Conservation (phyloP, 2,797 vertebrate genomes). For the Dicrostonyx torquatus region DNA sequence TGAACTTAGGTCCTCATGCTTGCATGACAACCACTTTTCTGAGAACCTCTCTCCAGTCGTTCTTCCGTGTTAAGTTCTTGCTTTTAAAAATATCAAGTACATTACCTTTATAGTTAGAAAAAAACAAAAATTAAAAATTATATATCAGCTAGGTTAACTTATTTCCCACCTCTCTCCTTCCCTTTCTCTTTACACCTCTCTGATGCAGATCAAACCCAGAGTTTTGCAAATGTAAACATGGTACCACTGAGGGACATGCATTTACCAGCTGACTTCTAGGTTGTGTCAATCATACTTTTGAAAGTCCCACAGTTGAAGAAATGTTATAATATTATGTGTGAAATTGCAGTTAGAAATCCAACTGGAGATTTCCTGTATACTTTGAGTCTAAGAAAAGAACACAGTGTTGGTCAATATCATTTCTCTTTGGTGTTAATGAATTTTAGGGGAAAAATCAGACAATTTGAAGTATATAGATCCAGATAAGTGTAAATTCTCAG, state of each 20-base stretch:
- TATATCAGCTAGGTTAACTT: neutral
- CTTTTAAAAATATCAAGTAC: neutral
- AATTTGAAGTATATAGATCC: constrained; percentile 17
- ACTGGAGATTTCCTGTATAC: constrained; percentile 5
- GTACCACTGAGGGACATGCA: neutral
- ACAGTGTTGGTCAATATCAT: neutral
- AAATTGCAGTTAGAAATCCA: constrained; percentile 6
- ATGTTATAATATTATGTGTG: neutral
- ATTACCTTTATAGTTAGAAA: constrained; percentile 28
- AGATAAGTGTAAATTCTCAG: constrained; percentile 2
- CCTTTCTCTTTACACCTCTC: neutral
- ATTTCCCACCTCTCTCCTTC: neutral
- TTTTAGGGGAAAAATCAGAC: neutral
- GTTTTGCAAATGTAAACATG: neutral
- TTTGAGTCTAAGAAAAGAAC: constrained; percentile 15
- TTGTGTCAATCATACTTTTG: neutral
- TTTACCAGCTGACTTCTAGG: neutral
- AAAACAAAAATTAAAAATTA: neutral
- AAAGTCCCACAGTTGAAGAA: neutral
- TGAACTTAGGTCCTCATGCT: neutral
- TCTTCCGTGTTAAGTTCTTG: neutral
- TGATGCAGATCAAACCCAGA: neutral
- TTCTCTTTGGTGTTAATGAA: neutral
- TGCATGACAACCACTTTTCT: neutral
- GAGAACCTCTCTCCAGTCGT: neutral